Conservation (phyloP, 2,797 vertebrate genomes). For the Ispidina picta region DNA sequence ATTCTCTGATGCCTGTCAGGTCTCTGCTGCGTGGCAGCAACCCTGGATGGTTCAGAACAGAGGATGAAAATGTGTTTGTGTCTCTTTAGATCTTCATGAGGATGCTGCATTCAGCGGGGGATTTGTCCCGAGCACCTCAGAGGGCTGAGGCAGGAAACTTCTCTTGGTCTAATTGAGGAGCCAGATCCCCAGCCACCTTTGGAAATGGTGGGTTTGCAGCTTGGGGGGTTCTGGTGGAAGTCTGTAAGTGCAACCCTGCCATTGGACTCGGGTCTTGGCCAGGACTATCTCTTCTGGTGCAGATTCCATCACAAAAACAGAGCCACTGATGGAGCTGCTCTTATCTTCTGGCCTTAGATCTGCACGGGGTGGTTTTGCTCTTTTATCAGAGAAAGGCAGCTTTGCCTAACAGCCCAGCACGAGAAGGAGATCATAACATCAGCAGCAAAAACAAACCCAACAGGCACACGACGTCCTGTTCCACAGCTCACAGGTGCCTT, state of each 20-base stretch:
- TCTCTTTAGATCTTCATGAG: background rate
- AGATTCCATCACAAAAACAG: background rate
- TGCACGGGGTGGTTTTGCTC: background rate
- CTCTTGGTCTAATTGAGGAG: background rate
- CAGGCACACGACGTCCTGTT: background rate
- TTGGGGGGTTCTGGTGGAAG: background rate
- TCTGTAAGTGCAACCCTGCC: background rate
- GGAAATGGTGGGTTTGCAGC: background rate
- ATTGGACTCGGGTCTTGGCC: background rate
- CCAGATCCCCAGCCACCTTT: background rate
- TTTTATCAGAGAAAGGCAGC: background rate
- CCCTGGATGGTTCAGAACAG: background rate
- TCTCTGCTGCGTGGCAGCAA: background rate
- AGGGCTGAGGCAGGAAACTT: background rate
- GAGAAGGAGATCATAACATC: background rate
- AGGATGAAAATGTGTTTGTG: background rate
- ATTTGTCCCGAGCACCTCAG: background rate
- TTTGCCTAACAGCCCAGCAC: background rate
- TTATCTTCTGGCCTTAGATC: background rate
- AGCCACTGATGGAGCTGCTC: background rate
- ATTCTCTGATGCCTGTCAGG: background rate
- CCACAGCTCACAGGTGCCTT: background rate
- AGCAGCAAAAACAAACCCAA: background rate
- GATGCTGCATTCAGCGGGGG: background rate
- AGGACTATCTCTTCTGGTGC: fast-evolving